These are phyloP conservation scores for Spea bombifrons DNA, from an alignment of 2,113 vertebrate genomes.

Conservation along the genomic window DNA sequence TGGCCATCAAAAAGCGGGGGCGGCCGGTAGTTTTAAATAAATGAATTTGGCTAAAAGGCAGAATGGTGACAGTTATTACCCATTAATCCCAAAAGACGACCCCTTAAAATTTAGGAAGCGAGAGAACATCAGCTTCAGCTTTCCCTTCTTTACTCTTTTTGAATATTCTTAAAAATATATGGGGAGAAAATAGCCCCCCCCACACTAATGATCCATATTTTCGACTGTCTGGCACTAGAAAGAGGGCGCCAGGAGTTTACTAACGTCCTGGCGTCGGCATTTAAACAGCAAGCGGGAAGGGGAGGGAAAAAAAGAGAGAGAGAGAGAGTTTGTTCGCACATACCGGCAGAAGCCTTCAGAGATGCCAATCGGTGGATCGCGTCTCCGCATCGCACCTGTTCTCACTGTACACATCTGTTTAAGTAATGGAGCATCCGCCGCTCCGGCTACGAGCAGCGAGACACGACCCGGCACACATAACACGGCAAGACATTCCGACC, in stretches of 20 bases:
- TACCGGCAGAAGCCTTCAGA: neutral
- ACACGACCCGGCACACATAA: neutral
- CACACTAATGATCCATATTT: neutral
- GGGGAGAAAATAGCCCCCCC: neutral
- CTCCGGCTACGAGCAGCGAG: neutral
- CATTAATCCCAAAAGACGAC: no score
- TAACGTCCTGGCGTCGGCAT: neutral
- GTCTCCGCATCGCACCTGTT: neutral
- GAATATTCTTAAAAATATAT: neutral
- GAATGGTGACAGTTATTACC: no score
- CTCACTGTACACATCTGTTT: slow-evolving; percentile 5
- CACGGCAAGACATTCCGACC: neutral
- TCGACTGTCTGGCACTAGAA: neutral
- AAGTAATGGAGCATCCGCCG: neutral
- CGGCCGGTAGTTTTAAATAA: no score
- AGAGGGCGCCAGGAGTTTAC: neutral
- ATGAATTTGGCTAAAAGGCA: no score
- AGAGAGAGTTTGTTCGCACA: slow-evolving; percentile 6
- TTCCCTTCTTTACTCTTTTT: no score
- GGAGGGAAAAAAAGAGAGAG: neutral
- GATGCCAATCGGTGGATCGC: neutral
- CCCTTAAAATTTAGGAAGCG: no score
- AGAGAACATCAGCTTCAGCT: no score
- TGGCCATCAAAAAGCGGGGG: no score
- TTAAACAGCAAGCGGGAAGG: slow-evolving; percentile 1